phyloP scores from a whole-genome alignment of 2,797 vertebrate species.

The Eulemur coronatus region DNA sequence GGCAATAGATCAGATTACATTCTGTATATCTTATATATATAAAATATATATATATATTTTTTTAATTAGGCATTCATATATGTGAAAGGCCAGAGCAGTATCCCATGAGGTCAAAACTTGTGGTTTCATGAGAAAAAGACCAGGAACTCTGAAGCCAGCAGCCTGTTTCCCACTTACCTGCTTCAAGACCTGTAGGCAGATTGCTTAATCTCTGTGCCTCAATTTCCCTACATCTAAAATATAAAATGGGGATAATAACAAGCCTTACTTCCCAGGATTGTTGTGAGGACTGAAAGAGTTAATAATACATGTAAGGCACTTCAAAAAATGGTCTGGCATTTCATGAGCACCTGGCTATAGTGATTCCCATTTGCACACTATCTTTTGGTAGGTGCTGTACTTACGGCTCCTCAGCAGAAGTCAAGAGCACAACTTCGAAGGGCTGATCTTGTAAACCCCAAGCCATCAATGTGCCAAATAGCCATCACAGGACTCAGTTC shows the following conservation, averaged over 20 bases:
- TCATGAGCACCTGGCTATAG: background rate
- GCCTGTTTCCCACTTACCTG: background rate
- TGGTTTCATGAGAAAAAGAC: background rate
- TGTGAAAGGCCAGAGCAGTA: background rate
- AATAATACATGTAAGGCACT: background rate
- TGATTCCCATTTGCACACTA: background rate
- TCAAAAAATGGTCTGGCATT: background rate
- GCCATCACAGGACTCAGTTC: background rate
- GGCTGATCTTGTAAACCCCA: background rate
- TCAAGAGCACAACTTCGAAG: background rate
- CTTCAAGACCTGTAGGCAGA: background rate
- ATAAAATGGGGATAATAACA: background rate
- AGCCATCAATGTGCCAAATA: background rate
- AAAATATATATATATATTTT: background rate
- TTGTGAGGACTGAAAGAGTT: background rate
- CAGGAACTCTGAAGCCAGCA: background rate
- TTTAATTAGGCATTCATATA: background rate
- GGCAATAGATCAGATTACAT: background rate
- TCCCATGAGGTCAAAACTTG: background rate
- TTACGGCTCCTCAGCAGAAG: background rate
- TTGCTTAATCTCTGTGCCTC: background rate
- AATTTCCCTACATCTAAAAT: background rate
- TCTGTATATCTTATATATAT: background rate
- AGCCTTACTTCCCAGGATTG: background rate
- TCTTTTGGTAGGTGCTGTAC: background rate